These are phyloP conservation scores for Palythoa heliodiscus DNA, from an alignment of 92 coral and sea anemone species.

Conservation along the genomic window DNA sequence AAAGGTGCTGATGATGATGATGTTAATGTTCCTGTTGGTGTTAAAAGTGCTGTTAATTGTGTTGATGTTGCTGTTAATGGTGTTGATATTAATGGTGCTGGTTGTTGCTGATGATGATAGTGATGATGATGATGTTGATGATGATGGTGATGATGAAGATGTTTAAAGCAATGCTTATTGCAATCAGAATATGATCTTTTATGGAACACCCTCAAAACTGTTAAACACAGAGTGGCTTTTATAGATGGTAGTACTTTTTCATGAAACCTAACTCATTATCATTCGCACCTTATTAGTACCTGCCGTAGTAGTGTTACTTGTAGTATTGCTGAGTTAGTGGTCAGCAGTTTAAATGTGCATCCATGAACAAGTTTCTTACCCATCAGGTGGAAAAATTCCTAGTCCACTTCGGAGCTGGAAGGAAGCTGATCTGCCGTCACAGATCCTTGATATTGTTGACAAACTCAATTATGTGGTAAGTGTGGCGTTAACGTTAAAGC, in stretches of 20 bases:
- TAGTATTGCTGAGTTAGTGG: not conserved
- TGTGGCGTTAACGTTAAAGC: not conserved
- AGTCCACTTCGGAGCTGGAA: constrained; percentile 87
- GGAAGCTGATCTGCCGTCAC: constrained; percentile 80
- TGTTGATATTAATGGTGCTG: not conserved
- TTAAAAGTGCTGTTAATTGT: too few species aligned
- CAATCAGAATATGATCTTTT: not conserved
- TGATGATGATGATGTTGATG: not conserved
- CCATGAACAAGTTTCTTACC: not conserved
- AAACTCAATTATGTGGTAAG: constrained; percentile 84
- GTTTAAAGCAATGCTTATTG: not conserved
- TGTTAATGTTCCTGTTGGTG: not conserved
- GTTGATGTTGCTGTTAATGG: not conserved
- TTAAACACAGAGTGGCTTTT: too few species aligned
- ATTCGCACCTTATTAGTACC: too few species aligned
- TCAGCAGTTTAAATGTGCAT: not conserved
- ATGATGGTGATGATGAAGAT: not conserved
- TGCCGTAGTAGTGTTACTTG: not conserved
- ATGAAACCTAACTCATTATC: too few species aligned
- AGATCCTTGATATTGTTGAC: constrained; percentile 81
- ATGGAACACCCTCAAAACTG: too few species aligned
- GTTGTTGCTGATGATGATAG: not conserved
- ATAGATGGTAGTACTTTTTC: too few species aligned
- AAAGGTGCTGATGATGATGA: too few species aligned
- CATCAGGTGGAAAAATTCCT: constrained; percentile 92